A percentile compares a stretch with the other conserved stretches of the same genome.
These are phyloP conservation scores for Sipha flava DNA, from an alignment of 1,140 invertebrate species.

Conservation along the genomic window DNA sequence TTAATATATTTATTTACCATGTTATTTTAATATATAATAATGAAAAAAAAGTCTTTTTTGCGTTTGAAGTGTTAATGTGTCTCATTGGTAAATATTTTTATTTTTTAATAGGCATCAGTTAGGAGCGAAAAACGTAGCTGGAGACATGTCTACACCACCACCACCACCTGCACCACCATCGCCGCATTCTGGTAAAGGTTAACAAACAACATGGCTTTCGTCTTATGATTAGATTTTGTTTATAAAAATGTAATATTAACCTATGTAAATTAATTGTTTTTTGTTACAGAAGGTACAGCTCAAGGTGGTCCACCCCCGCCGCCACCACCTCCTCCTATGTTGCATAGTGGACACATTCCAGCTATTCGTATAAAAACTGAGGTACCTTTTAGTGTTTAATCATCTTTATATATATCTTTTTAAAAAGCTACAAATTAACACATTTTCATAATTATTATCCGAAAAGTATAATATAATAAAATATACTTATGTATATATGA, in stretches of 20 bases:
- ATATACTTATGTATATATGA: not conserved
- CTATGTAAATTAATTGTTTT: not conserved
- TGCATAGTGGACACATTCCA: conserved; percentile 48
- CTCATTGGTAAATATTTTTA: not conserved
- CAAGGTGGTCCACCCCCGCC: conserved; percentile 41
- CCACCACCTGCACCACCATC: not conserved
- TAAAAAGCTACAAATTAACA: no score
- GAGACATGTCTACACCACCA: conserved; percentile 3
- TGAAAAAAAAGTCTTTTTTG: no score
- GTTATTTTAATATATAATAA: no score
- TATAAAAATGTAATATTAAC: not conserved
- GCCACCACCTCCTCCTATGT: conserved; percentile 48
- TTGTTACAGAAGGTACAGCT: not conserved
- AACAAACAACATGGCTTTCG: not conserved
- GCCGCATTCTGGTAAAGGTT: not conserved
- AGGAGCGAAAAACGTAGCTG: not conserved
- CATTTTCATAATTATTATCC: no score
- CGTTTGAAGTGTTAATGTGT: not conserved
- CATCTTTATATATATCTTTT: no score
- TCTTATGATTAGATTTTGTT: not conserved
- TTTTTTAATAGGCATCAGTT: not conserved
- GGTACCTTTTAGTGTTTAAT: conserved; percentile 40
- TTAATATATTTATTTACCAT: not conserved
- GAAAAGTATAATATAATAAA: not conserved
- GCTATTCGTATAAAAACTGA: conserved; percentile 48